Percentiles rank a stretch among this genome's conserved stretches.
phyloP scores from a whole-genome alignment of 2,113 vertebrate species.

The Zingel zingel region DNA sequence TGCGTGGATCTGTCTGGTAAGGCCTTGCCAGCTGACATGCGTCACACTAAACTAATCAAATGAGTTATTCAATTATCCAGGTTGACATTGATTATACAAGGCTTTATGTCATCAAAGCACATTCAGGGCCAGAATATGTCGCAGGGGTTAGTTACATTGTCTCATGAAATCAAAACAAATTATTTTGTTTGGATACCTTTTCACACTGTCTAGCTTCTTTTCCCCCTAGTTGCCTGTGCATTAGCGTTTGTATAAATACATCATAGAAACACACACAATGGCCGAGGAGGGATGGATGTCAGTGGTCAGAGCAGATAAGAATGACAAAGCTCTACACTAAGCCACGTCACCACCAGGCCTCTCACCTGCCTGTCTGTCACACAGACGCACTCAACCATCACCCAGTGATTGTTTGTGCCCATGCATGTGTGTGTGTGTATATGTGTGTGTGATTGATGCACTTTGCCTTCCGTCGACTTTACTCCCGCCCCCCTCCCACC shows the following conservation, averaged over 20 bases:
- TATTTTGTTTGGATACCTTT: conserved; percentile 53
- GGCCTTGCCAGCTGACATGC: not conserved
- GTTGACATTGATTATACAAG: conserved; percentile 4
- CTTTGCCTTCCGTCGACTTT: conserved; percentile 81
- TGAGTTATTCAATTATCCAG: not conserved
- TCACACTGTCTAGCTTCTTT: conserved; percentile 46
- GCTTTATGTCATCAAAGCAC: conserved; percentile 26
- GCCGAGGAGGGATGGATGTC: conserved; percentile 63
- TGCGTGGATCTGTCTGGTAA: not conserved
- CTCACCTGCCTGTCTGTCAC: conserved; percentile 87
- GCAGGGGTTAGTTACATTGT: conserved; percentile 40
- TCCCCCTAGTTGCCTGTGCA: conserved; percentile 37
- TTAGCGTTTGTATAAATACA: conserved; percentile 76
- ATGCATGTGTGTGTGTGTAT: conserved; percentile 45
- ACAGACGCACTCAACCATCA: conserved; percentile 82
- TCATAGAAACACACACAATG: conserved; percentile 71
- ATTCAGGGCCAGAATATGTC: conserved; percentile 17
- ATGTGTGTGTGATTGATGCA: conserved; percentile 87
- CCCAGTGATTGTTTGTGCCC: conserved; percentile 73
- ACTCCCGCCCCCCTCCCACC: not conserved
- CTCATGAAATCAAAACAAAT: conserved; percentile 64
- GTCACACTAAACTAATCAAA: not conserved
- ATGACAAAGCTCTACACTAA: conserved; percentile 70
- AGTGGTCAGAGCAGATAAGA: conserved; percentile 76
- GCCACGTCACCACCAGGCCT: conserved; percentile 74